Evolutionary conservation across 1,140 invertebrate species (phyloP).

Genomic region (Drosophila nasuta): DNA sequence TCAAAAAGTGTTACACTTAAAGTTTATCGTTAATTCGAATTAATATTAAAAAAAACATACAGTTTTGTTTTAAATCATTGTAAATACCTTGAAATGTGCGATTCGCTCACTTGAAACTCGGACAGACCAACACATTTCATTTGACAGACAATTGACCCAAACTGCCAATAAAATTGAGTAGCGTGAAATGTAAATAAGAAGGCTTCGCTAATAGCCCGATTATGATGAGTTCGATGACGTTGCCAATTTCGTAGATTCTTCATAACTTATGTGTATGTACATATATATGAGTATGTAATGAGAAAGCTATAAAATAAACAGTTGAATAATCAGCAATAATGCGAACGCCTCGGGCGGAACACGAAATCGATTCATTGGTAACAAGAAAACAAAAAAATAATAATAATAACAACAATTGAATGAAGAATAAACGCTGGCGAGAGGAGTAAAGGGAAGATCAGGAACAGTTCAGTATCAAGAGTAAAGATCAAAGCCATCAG

Average conservation of each 20-base stretch:
- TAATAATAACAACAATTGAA: slow-evolving; percentile 28
- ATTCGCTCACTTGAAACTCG: slow-evolving; percentile 17
- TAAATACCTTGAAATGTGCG: not conserved
- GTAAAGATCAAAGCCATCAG: slow-evolving; percentile 66
- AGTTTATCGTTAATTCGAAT: too few relatives aligned
- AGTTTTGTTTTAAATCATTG: slow-evolving; percentile 1
- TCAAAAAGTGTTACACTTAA: too few relatives aligned
- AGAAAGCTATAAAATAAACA: slow-evolving; percentile 83
- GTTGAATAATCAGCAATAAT: slow-evolving; percentile 80
- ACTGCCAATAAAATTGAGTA: slow-evolving; percentile 81
- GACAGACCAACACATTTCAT: slow-evolving; percentile 56
- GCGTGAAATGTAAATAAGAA: slow-evolving; percentile 80
- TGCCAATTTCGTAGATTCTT: slow-evolving; percentile 62
- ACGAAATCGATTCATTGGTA: slow-evolving; percentile 74
- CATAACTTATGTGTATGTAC: not conserved
- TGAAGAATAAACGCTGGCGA: not conserved
- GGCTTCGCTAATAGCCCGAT: slow-evolving; percentile 74
- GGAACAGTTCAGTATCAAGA: slow-evolving; percentile 51
- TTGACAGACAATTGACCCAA: slow-evolving; percentile 76
- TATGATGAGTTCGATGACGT: slow-evolving; percentile 68
- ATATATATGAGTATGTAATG: slow-evolving; percentile 52
- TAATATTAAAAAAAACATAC: too few relatives aligned
- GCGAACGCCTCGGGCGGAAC: slow-evolving; percentile 61
- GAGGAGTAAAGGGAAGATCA: slow-evolving; percentile 1
- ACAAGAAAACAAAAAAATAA: slow-evolving; percentile 30